These are phyloP conservation scores for Drosophila sproati DNA, from an alignment of 1,140 invertebrate genomes.

Conservation along the genomic window DNA sequence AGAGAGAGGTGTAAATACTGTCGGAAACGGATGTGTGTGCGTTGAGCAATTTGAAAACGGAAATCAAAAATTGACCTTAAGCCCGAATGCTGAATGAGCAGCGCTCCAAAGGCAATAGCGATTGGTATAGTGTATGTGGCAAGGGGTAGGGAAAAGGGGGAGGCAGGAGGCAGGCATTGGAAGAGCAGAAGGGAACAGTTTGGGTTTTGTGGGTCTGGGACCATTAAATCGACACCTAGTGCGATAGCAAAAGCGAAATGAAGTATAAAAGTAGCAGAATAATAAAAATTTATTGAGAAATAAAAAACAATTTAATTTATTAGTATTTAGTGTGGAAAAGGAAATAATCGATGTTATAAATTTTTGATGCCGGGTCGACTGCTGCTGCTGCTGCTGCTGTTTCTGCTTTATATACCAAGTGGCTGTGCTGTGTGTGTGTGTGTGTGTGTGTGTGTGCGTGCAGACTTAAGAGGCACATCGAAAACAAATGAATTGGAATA, in stretches of 20 bases:
- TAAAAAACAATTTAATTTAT: conserved; percentile 84
- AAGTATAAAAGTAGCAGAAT: conserved; percentile 82
- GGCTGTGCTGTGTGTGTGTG: conserved; percentile 21
- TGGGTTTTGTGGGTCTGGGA: conserved; percentile 32
- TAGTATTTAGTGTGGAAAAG: conserved; percentile 78
- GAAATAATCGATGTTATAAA: conserved; percentile 83
- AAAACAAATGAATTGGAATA: conserved; percentile 83
- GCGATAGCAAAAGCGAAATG: conserved; percentile 54
- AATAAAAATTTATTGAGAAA: conserved; percentile 84
- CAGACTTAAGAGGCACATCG: conserved; percentile 68
- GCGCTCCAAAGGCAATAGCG: not conserved
- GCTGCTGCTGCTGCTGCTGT: conserved; percentile 6
- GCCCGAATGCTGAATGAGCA: conserved; percentile 35
- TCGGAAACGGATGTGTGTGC: conserved; percentile 75
- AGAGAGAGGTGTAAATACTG: conserved; percentile 56
- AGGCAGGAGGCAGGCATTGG: not conserved
- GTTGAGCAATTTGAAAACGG: conserved; percentile 77
- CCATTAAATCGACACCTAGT: conserved; percentile 81
- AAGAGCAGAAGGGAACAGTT: not conserved
- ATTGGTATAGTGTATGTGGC: too few species aligned
- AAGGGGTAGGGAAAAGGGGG: not conserved
- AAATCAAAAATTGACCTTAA: conserved; percentile 84
- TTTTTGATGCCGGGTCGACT: conserved; percentile 66
- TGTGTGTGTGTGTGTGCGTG: conserved; percentile 16
- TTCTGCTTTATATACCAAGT: conserved; percentile 48